Base-by-base conservation (phyloP, 2,888 invertebrate species). In the Alitta virens region DNA sequence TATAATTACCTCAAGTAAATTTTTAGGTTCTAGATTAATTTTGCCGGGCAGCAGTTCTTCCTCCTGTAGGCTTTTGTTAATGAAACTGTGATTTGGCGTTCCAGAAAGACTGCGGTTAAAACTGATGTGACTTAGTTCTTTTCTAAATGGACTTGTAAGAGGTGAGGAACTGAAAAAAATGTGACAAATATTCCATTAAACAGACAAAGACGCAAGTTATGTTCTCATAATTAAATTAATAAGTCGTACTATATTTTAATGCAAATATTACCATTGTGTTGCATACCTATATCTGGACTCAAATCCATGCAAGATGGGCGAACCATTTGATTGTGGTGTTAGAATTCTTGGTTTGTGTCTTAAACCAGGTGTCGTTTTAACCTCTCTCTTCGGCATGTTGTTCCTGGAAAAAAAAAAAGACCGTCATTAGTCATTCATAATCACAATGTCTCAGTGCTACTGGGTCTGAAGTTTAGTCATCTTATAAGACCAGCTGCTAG, bases 1-100 rank as follows among this genome's bases (percentile, higher is more conserved):
- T 14, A 16, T 54, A 55, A 40, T 56, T 56, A 62, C 62, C n/a
- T 56, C 62, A 46, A 62, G 46, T 23, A 62, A 56, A 40, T 62
- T 62, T 27, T 62, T 62, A 18, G 62, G 62, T n/a, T 62, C 62
- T 23, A 62, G 55, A 23, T 51, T 51, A 24, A 62, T n/a, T 56
- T 62, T 62, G 25, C 24, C 14, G 12, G 33, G 33, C 33, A 33
- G 33, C 23, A 43, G 56, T 26, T 57, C 50, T 16, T 56, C 56
- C 25, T 56, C 56, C 14, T 42, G 24, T 1, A 56, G 25, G 42
- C 43, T 42, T 2, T 56, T 25, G 25, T 16, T 49, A 18, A 57
- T 46, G n/a, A 21, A 27, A 27, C 27, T 33, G 50, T 43, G 33
- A n/a, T 27, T 46, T 27, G 57, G 43, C 50, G 9, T 25, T 2